phyloP scores from a whole-genome alignment of 2,797 vertebrate species.

The Agapornis canus region DNA sequence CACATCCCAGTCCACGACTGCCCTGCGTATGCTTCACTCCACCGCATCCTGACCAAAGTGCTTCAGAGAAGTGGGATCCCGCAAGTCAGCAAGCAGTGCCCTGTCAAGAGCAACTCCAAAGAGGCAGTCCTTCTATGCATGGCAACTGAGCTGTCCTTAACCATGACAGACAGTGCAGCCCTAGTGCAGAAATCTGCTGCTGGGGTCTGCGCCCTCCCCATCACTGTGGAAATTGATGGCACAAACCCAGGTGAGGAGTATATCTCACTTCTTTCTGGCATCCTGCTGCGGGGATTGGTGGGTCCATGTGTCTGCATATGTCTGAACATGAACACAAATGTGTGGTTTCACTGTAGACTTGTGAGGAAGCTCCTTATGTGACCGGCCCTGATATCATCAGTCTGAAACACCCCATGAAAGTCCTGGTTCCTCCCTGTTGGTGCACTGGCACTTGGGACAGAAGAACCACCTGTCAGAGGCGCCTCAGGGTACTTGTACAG shows the following conservation, averaged over 20 bases:
- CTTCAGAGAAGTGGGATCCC: constrained; percentile 68
- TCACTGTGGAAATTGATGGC: constrained; percentile 73
- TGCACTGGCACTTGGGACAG: not conserved
- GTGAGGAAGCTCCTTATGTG: not conserved
- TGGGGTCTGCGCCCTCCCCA: constrained; percentile 11
- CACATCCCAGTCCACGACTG: constrained; percentile 53
- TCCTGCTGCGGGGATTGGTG: not conserved
- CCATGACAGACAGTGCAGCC: constrained; percentile 37
- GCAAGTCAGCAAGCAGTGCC: constrained; percentile 48
- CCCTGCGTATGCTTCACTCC: constrained; percentile 59
- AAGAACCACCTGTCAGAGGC: not conserved
- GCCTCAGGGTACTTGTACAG: not conserved
- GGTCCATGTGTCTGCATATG: not conserved
- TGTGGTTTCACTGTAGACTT: not conserved
- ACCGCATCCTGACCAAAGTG: constrained; percentile 68
- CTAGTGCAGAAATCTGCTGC: constrained; percentile 49
- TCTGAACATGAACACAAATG: not conserved
- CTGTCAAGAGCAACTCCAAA: constrained; percentile 69
- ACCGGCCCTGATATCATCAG: not conserved
- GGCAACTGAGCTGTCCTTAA: constrained; percentile 64
- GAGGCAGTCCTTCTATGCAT: constrained; percentile 72
- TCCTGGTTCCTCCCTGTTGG: not conserved
- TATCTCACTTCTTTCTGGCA: not conserved
- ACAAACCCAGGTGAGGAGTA: constrained; percentile 71
- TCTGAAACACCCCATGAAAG: not conserved